These are phyloP conservation scores for Lasaia peninsularis DNA, from an alignment of 1,140 invertebrate genomes.

Conservation along the genomic window DNA sequence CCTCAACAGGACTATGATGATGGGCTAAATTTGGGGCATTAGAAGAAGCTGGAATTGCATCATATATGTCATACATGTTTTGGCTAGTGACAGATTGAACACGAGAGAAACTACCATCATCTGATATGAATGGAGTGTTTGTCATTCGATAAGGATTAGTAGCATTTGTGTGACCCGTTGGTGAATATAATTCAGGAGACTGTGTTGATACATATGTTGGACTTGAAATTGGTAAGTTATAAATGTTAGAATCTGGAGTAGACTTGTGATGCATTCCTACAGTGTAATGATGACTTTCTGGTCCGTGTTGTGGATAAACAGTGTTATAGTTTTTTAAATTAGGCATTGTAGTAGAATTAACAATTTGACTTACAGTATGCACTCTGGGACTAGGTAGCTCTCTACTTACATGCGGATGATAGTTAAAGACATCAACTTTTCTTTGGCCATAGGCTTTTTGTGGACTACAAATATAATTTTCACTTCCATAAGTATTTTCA, in stretches of 20 bases:
- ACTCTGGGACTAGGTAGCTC: conserved; percentile 55
- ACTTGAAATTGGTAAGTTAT: conserved; percentile 49
- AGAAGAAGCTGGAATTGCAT: conserved; percentile 55
- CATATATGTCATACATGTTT: conserved; percentile 69
- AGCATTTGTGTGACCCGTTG: conserved; percentile 64
- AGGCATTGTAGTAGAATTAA: conserved; percentile 71
- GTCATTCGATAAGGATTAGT: conserved; percentile 72
- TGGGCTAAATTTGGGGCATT: conserved; percentile 55
- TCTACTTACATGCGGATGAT: conserved; percentile 54
- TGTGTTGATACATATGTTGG: conserved; percentile 65
- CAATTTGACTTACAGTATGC: conserved; percentile 67
- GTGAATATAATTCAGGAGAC: conserved; percentile 65
- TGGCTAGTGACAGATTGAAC: conserved; percentile 59
- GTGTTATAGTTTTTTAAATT: conserved; percentile 67
- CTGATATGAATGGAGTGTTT: conserved; percentile 64
- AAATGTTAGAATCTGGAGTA: conserved; percentile 58
- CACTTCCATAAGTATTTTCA: conserved; percentile 51
- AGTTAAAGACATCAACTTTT: conserved; percentile 66
- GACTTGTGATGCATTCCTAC: conserved; percentile 43
- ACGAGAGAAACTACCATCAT: conserved; percentile 68
- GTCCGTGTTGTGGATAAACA: conserved; percentile 41
- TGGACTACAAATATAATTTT: conserved; percentile 58
- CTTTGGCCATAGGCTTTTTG: conserved; percentile 65
- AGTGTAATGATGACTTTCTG: conserved; percentile 51
- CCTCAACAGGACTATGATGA: conserved; percentile 52